phyloP scores from a whole-genome alignment of 2,888 invertebrate genomes.

The Eristalinus aeneus region DNA sequence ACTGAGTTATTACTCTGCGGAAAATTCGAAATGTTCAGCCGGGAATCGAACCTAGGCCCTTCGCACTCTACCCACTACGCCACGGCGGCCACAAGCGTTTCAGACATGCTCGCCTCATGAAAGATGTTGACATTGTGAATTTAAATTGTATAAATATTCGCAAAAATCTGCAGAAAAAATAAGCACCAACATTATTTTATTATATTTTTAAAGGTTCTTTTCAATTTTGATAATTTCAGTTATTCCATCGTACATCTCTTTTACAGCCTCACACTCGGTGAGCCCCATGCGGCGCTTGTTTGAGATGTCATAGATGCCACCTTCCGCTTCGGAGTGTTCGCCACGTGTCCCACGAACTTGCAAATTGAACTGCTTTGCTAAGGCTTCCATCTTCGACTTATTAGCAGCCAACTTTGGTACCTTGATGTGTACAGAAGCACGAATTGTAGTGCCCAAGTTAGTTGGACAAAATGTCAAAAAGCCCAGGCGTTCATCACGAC shows the following conservation, averaged over 20 bases:
- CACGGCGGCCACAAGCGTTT: too few species aligned
- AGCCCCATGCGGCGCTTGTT: conserved; percentile 99
- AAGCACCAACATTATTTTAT: neutral
- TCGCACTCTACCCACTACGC: too few species aligned
- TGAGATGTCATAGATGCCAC: conserved; percentile 97
- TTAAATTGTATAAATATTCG: too few species aligned
- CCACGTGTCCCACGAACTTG: conserved; percentile 96
- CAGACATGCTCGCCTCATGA: too few species aligned
- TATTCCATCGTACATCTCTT: conserved; percentile 96
- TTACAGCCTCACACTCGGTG: conserved; percentile 97
- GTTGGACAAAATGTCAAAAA: conserved; percentile 99
- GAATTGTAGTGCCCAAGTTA: conserved; percentile 98
- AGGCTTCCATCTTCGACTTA: conserved; percentile 93
- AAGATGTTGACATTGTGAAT: too few species aligned
- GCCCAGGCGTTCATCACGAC: conserved; percentile 96
- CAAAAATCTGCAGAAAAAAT: too few species aligned
- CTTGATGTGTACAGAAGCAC: conserved; percentile 99
- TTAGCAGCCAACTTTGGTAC: conserved; percentile 96
- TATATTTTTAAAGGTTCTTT: neutral
- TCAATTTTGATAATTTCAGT: conserved; percentile 91
- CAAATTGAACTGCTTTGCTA: conserved; percentile 94
- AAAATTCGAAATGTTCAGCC: too few species aligned
- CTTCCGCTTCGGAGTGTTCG: conserved; percentile 97
- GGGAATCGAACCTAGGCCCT: too few species aligned
- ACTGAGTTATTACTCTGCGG: too few species aligned